Evolutionary conservation across 2,888 invertebrate genomes (phyloP), one percentile per base, ranked within the genome.

Genomic region (Dryocosmus kuriphilus): DNA sequence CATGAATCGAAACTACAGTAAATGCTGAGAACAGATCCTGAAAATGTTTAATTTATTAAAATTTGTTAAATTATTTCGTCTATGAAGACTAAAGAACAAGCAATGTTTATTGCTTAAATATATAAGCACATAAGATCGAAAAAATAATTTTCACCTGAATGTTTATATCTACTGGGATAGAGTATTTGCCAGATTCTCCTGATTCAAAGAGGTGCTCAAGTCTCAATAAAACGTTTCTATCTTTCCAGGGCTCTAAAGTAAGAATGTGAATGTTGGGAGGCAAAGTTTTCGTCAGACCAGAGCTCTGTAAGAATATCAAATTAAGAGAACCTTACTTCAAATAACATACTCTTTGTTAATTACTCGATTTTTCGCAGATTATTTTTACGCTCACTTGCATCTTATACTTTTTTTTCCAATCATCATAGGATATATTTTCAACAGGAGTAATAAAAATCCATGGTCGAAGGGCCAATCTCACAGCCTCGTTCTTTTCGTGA

Each of bases 201-300:
- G 92, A 92, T 83, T 96, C 95, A 63, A 95, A 93, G 81, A 96
- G 93, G 89, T 98, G 96, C 86, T 98, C 98, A 0, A 98, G 90
- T 32, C 97, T 93, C 0, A 98, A 84, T n/a, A 98, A 91, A 19
- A 96, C 85, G 30, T 93, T 92, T 0, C 92, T 90, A 0, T 92
- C 92, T 61, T 93, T 93, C 95, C 96, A 96, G 0, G 96, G 96
- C 86, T 98, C 97, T 65, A 97, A 87, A 0, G 97, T 97, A 19
- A 98, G 90, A 67, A 98, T 91, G 87, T 97, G 95, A 0, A 97
- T 92, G 65, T 96, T 96, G 38, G 92, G 90, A 0, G 97, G 96
- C 3, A 97, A 87, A 0, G 92, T 87, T 35, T 80, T 82, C 0
- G 80, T 51, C 14, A 83, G 74, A 30, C 79, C 82, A 0, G 83